A percentile compares a stretch with the other conserved stretches of the same genome.
Conservation (phyloP, 1,140 invertebrate species). For the Papilio machaon region DNA sequence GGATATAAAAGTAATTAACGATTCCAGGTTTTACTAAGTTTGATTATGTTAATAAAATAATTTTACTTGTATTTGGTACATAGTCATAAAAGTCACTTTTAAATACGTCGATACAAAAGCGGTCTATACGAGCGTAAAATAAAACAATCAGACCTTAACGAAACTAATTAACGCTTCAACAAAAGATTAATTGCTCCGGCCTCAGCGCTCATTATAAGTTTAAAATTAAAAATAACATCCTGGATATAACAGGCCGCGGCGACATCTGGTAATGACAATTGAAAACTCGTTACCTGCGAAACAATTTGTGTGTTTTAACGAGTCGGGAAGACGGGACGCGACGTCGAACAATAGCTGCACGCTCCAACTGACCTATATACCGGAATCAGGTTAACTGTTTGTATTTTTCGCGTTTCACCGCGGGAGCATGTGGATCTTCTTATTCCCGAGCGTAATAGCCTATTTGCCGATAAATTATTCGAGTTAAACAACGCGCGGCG, state of each 20-base stretch:
- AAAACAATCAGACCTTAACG: conserved; percentile 32
- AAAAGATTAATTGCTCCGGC: conserved; percentile 37
- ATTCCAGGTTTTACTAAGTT: background rate
- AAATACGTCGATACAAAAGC: background rate
- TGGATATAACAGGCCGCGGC: conserved; percentile 32
- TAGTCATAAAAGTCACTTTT: background rate
- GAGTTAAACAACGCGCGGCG: conserved; percentile 41
- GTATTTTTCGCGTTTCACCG: conserved; percentile 54
- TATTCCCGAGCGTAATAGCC: conserved; percentile 55
- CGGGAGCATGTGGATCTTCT: conserved; percentile 47
- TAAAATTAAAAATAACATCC: conserved; percentile 40
- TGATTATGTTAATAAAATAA: too few relatives aligned
- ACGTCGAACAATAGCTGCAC: conserved; percentile 49
- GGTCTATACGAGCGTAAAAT: background rate
- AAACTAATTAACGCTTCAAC: conserved; percentile 37
- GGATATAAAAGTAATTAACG: background rate
- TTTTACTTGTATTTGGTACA: too few relatives aligned
- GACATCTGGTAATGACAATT: conserved; percentile 43
- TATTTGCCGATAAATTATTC: conserved; percentile 67
- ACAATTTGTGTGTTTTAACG: conserved; percentile 50
- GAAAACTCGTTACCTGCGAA: conserved; percentile 45
- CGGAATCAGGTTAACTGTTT: conserved; percentile 65
- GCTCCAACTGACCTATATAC: conserved; percentile 57
- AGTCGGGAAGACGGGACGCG: conserved; percentile 48
- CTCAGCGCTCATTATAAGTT: conserved; percentile 38